Conservation (phyloP, 2,797 vertebrate genomes). For the Antrozous pallidus region DNA sequence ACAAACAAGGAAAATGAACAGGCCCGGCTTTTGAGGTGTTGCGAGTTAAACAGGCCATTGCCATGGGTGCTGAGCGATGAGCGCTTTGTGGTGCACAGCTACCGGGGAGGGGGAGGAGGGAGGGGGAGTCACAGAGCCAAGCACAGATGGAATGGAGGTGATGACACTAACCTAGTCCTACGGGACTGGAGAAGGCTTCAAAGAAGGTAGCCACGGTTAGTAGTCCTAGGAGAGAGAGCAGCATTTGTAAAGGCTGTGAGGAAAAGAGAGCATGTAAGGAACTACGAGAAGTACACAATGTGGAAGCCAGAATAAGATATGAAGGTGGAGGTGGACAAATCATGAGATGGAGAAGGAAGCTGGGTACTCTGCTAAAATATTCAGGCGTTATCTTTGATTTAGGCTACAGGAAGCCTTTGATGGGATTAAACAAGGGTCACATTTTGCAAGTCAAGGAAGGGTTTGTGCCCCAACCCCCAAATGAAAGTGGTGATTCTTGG, state of each 20-base stretch:
- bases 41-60: background rate
- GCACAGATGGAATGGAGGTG: background rate
- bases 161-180: background rate
- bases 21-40: background rate
- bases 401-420: background rate
- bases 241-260: background rate
- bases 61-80: background rate
- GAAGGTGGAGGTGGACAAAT: background rate
- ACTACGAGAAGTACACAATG: background rate
- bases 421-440: background rate
- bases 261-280: background rate
- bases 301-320: background rate
- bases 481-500: background rate
- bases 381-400: background rate
- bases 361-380: background rate
- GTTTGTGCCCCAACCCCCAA: background rate
- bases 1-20: background rate
- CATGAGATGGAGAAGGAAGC: background rate
- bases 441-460: background rate
- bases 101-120: too few relatives aligned
- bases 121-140: background rate
- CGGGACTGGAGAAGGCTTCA: background rate
- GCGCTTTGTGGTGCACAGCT: background rate
- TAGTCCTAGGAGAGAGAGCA: background rate
- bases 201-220: background rate